phyloP scores from a whole-genome alignment of 2,113 vertebrate genomes.

The Toxostoma redivivum region DNA sequence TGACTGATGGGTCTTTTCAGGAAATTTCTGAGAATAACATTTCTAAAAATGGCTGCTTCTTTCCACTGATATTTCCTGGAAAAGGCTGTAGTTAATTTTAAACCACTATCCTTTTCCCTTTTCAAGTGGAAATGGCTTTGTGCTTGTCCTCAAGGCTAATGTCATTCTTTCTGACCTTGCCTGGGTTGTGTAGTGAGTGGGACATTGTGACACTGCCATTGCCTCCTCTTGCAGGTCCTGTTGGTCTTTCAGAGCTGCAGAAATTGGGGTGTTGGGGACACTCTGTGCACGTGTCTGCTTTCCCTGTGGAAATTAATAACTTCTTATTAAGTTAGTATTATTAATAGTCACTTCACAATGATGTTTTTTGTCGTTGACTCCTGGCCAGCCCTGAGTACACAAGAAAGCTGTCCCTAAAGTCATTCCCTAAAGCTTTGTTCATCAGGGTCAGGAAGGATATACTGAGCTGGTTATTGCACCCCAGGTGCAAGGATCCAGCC shows the following conservation, averaged over 20 bases:
- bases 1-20: constrained; percentile 69
- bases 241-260: not conserved
- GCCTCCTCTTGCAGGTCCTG: not conserved
- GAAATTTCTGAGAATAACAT: constrained; percentile 64
- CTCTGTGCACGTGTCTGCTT: not conserved
- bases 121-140: constrained; percentile 53
- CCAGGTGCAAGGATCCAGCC: not conserved
- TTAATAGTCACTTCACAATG: not conserved
- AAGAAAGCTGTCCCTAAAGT: not conserved
- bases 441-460: not conserved
- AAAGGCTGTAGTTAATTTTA: constrained; percentile 65
- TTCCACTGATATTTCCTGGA: constrained; percentile 68
- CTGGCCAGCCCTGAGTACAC: not conserved
- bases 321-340: not conserved
- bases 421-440: not conserved
- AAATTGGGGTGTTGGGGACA: not conserved
- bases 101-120: constrained; percentile 65
- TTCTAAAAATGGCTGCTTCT: constrained; percentile 68
- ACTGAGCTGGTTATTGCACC: not conserved
- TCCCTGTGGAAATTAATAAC: not conserved
- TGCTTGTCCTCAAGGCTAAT: constrained; percentile 32
- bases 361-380: not conserved
- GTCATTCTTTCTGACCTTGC: not conserved
- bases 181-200: rapidly evolving
- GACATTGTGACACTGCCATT: not conserved